Percentiles rank a stretch among this genome's conserved stretches.
Conservation (phyloP, 2,888 invertebrate species). For the Athetis lepigone region DNA sequence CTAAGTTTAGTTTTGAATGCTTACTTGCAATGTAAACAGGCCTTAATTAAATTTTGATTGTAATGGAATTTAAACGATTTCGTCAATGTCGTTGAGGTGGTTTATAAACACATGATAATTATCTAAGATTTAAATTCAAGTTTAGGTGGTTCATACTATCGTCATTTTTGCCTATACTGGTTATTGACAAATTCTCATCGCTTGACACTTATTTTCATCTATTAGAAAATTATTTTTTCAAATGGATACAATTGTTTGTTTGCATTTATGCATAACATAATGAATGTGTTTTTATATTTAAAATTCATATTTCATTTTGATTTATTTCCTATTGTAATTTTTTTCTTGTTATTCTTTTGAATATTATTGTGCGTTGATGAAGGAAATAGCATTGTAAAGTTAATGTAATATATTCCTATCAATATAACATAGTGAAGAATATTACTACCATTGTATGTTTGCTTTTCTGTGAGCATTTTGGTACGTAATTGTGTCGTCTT, state of each 20-base stretch:
- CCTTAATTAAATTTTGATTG: neutral
- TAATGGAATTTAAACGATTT: slow-evolving; percentile 4
- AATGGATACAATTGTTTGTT: slow-evolving; percentile 9
- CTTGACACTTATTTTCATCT: slow-evolving; percentile 40
- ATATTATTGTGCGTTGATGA: slow-evolving; percentile 12
- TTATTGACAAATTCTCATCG: slow-evolving; percentile 49
- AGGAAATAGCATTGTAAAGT: slow-evolving; percentile 21
- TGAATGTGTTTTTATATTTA: slow-evolving; percentile 15
- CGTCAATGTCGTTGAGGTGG: neutral
- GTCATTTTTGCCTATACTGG: slow-evolving; percentile 51
- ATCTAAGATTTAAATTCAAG: slow-evolving; percentile 26
- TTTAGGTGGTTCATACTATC: slow-evolving; percentile 35
- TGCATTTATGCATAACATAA: too few species aligned
- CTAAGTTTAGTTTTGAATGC: slow-evolving; percentile 6
- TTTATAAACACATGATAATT: neutral
- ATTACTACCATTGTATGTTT: slow-evolving; percentile 51
- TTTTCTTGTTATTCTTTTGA: slow-evolving; percentile 2
- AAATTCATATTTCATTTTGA: slow-evolving; percentile 9
- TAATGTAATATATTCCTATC: slow-evolving; percentile 44
- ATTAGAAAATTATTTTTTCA: slow-evolving; percentile 14
- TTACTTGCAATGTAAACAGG: neutral
- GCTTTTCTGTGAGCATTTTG: slow-evolving; percentile 69
- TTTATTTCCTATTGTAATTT: slow-evolving; percentile 17
- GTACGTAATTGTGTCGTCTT: slow-evolving; percentile 69
- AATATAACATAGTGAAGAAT: slow-evolving; percentile 49